These are phyloP conservation scores for human (Homo sapiens) DNA, from an alignment of 2,113 vertebrate species.

Conservation along the genomic window GRCh38 chr3:97398001-97398500, in stretches of 20 bases:
- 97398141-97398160: not conserved
- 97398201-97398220: not conserved
- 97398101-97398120: not conserved
- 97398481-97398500: not conserved
- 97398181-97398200: conserved; percentile 42
- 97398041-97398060: not conserved
- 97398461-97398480: not conserved
- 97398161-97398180: not conserved
- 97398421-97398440: not conserved
- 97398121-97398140: not conserved
- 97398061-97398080: not conserved
- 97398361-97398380: not conserved
- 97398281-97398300: not conserved
- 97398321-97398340: conserved; percentile 27
- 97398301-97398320: conserved; percentile 42
- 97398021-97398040: not conserved
- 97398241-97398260: conserved; percentile 40
- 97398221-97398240: not conserved
- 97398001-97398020: not conserved
- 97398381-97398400: not conserved
- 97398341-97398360: conserved; percentile 41
- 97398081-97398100: not conserved
- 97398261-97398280: not conserved
- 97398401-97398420: not conserved
- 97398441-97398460: not conserved